Percentiles rank a stretch among this genome's conserved stretches.
These are phyloP conservation scores for Piscicola geometra DNA, from an alignment of 2,888 invertebrate genomes.

Conservation along the genomic window DNA sequence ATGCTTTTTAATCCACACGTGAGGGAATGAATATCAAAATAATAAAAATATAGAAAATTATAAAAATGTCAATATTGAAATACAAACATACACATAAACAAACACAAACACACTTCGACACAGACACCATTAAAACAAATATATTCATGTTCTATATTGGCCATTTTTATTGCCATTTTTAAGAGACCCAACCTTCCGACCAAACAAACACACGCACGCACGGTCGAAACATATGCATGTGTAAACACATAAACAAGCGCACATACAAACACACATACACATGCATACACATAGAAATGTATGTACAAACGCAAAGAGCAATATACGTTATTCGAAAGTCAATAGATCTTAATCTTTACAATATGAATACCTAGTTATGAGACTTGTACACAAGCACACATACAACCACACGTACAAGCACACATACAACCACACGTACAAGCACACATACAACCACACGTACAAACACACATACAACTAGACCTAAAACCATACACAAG, in stretches of 20 bases:
- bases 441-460: too few relatives aligned
- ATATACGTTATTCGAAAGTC: conserved; percentile 7
- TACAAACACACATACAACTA: too few relatives aligned
- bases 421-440: too few relatives aligned
- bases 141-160: conserved; percentile 69
- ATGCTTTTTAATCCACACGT: neutral
- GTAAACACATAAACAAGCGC: neutral
- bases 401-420: too few relatives aligned
- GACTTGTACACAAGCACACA: too few relatives aligned
- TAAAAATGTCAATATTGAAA: neutral
- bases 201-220: conserved; percentile 20
- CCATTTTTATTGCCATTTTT: neutral
- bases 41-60: neutral
- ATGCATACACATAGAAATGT: neutral
- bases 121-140: conserved; percentile 84
- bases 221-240: too few relatives aligned
- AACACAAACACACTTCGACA: conserved; percentile 55
- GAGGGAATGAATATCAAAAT: neutral
- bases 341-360: neutral
- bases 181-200: neutral
- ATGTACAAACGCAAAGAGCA: neutral
- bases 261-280: conserved; percentile 5
- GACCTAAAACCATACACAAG: too few relatives aligned
- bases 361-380: too few relatives aligned
- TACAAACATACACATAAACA: neutral